Evolutionary conservation across 2,113 vertebrate genomes (phyloP).

Genomic region (Diphyllodes magnificus): DNA sequence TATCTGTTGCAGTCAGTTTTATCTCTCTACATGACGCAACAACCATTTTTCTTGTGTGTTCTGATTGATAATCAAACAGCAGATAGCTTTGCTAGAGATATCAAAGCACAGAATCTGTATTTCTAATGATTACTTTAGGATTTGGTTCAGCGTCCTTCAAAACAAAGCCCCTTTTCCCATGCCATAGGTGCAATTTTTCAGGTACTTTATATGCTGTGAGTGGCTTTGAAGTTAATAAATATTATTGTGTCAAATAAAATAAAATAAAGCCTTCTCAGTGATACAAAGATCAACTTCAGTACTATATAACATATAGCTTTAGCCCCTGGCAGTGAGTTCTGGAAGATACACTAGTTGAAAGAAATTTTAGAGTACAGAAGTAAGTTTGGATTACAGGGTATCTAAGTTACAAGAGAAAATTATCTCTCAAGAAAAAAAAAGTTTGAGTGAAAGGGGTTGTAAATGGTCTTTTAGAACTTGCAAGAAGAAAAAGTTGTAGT

Average conservation of each 20-base stretch:
- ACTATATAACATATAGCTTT: background rate
- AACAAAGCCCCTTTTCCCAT: background rate
- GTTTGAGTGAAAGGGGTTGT: background rate
- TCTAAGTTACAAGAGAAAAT: background rate
- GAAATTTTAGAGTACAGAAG: background rate
- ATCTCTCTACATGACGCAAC: background rate
- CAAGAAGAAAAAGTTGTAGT: background rate
- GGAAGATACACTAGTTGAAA: background rate
- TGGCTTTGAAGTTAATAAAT: conserved; percentile 29
- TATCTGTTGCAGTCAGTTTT: background rate
- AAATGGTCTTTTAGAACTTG: background rate
- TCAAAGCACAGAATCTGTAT: background rate
- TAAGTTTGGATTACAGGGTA: background rate
- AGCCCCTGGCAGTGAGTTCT: background rate
- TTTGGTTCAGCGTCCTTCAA: background rate
- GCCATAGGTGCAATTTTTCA: background rate
- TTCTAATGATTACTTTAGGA: background rate
- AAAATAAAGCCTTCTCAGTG: background rate
- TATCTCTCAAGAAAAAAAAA: background rate
- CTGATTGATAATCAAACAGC: background rate
- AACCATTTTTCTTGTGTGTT: background rate
- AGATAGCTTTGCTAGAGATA: background rate
- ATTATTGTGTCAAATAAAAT: background rate
- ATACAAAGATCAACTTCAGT: background rate
- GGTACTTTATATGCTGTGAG: background rate